Evolutionary conservation across 2,113 vertebrate species (phyloP).

Genomic region (Alectura lathami): DNA sequence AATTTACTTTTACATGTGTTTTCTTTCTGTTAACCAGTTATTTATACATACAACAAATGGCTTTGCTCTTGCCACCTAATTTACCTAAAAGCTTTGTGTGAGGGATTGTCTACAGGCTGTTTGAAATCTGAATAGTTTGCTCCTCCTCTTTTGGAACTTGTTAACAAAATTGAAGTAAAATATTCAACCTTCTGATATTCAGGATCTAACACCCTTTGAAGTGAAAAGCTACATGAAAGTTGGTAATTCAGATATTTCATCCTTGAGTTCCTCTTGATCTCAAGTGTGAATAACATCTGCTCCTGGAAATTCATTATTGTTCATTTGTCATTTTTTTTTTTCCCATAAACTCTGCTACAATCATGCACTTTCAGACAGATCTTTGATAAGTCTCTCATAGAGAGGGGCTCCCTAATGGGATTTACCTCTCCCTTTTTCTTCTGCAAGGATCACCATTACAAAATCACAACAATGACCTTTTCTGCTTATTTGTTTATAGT

Average conservation of each 20-base stretch:
- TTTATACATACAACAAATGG: background rate
- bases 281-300: background rate
- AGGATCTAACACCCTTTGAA: background rate
- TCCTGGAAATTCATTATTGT: background rate
- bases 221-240: background rate
- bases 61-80: background rate
- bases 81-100: constrained; percentile 40
- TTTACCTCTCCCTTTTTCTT: background rate
- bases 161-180: background rate
- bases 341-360: background rate
- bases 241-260: background rate
- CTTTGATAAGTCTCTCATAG: background rate
- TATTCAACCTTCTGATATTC: background rate
- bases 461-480: background rate
- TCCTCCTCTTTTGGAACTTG: background rate
- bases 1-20: background rate
- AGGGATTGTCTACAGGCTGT: background rate
- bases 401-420: background rate
- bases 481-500: background rate
- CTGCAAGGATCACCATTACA: background rate
- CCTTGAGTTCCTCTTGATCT: background rate
- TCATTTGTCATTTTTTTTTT: background rate
- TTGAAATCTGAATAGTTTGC: background rate
- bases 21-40: background rate
- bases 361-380: background rate